phyloP scores from a whole-genome alignment of 1,140 invertebrate genomes.

The Hormaphis cornu region DNA sequence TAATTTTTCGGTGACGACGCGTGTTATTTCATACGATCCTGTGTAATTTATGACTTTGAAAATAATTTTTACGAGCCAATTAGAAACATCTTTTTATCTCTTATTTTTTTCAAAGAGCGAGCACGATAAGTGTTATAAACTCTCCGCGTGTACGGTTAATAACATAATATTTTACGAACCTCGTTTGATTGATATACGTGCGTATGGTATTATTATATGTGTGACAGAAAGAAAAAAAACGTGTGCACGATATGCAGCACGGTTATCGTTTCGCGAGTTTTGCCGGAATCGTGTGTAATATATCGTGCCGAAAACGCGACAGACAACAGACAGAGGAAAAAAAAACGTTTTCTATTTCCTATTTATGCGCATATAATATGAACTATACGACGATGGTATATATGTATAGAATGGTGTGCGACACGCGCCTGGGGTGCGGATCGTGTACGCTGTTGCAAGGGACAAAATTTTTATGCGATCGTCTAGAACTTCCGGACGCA shows the following conservation, averaged over 20 bases:
- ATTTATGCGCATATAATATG: background rate
- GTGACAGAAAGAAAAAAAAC: too few species aligned
- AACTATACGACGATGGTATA: too few species aligned
- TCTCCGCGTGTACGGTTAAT: background rate
- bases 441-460: background rate
- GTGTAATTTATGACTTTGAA: conserved; percentile 7
- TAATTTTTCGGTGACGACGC: conserved; percentile 16
- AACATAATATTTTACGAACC: too few species aligned
- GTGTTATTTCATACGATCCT: conserved; percentile 5
- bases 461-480: background rate
- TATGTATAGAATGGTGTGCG: too few species aligned
- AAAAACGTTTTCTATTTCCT: background rate
- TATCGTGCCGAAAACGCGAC: background rate
- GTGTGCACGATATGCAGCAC: too few species aligned
- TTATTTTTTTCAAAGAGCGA: too few species aligned
- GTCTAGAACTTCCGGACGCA: background rate
- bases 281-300: background rate
- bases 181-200: too few species aligned
- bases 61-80: conserved; percentile 14
- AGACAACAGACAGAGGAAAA: background rate
- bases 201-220: too few species aligned
- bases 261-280: too few species aligned
- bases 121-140: too few species aligned
- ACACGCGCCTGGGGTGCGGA: background rate
- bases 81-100: too few species aligned